Conservation (phyloP, 2,797 vertebrate genomes). For the Pachyuromys duprasi region DNA sequence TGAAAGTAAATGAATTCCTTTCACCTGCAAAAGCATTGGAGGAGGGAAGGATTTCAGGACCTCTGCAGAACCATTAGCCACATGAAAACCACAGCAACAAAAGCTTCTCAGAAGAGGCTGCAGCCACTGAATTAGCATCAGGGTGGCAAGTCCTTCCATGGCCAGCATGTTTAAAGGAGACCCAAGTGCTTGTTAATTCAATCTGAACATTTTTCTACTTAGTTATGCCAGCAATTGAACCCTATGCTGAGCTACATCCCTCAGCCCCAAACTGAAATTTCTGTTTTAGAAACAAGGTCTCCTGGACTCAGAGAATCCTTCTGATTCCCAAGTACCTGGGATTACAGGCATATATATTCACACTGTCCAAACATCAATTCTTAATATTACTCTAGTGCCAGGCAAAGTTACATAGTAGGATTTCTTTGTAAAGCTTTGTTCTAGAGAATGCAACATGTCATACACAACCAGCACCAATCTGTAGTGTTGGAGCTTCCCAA, state of each 20-base stretch:
- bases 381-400: constrained; percentile 6
- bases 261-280: not conserved
- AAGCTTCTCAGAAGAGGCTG: not conserved
- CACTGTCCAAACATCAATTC: not conserved
- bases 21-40: not conserved
- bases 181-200: not conserved
- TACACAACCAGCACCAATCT: not conserved
- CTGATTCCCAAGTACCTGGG: not conserved
- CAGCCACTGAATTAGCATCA: not conserved
- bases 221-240: not conserved
- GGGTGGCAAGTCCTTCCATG: not conserved
- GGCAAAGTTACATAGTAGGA: not conserved
- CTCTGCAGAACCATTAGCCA: not conserved
- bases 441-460: constrained; percentile 14
- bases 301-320: not conserved
- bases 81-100: not conserved
- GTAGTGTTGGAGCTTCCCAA: constrained; percentile 11
- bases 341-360: not conserved
- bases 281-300: not conserved
- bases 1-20: not conserved
- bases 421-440: constrained; percentile 24
- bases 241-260: not conserved
- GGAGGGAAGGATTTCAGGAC: not conserved
- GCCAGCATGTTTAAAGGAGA: constrained; percentile 17
- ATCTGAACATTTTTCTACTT: not conserved